Percentiles rank a stretch among this genome's conserved stretches.
phyloP scores from a whole-genome alignment of 2,888 invertebrate species.

The Cyclophora punctaria region DNA sequence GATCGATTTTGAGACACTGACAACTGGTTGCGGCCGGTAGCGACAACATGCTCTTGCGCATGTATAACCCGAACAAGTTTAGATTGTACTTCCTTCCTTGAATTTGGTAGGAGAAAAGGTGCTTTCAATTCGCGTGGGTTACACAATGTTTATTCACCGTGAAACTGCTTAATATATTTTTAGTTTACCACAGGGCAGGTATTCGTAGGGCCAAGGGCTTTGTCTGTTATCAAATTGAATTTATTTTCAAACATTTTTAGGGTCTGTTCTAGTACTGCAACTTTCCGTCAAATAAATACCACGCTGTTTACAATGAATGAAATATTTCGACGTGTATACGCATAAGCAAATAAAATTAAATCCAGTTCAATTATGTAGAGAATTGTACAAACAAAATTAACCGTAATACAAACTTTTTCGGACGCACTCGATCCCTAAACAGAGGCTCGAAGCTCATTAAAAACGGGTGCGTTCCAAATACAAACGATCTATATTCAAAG shows the following conservation, averaged over 20 bases:
- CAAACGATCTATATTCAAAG: slow-evolving; percentile 36
- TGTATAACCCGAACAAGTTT: slow-evolving; percentile 36
- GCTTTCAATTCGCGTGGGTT: slow-evolving; percentile 22
- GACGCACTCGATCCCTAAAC: no score
- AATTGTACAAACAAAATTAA: no score
- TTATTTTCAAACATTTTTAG: no score
- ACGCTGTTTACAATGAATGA: no score
- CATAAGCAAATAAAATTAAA: no score
- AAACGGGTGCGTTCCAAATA: slow-evolving; percentile 28
- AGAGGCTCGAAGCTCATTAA: slow-evolving; percentile 11
- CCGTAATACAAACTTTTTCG: no score
- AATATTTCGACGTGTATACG: no score
- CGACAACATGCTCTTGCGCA: slow-evolving; percentile 55
- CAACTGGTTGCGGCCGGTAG: slow-evolving; percentile 38
- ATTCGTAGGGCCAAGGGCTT: slow-evolving; percentile 62
- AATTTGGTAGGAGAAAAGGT: slow-evolving; percentile 5
- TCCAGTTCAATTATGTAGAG: no score
- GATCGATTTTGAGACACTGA: slow-evolving; percentile 67
- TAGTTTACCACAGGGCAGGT: slow-evolving; percentile 65
- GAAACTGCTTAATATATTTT: slow-evolving; percentile 58
- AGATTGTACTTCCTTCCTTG: slow-evolving; percentile 20
- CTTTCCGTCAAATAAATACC: no score
- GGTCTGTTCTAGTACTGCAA: no score
- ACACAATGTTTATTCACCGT: slow-evolving; percentile 59
- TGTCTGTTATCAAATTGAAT: slow-evolving; percentile 22